Conservation (phyloP, 2,797 vertebrate genomes). For the Crenichthys baileyi region DNA sequence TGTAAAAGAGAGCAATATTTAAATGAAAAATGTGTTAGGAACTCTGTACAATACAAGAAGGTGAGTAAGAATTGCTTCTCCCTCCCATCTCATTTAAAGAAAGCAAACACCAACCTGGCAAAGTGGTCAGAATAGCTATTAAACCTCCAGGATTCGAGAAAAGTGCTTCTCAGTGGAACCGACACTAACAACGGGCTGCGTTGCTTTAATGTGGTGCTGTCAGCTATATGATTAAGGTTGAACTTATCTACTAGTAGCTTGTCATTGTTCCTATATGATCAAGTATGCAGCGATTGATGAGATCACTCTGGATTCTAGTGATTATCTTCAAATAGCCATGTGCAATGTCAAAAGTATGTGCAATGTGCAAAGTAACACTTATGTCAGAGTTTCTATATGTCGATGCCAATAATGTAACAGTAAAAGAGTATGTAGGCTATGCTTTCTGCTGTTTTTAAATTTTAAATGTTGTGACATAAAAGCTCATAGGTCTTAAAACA, state of each 20-base stretch:
- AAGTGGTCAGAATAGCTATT: not conserved
- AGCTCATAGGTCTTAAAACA: not conserved
- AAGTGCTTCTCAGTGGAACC: not conserved
- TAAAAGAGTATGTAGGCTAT: not conserved
- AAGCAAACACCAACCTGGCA: not conserved
- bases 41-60: not conserved
- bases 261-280: slow-evolving; percentile 3
- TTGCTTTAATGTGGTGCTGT: slow-evolving; percentile 5
- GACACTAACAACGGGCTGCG: not conserved
- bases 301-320: slow-evolving; percentile 1
- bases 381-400: not conserved
- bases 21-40: not conserved
- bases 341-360: not conserved
- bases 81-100: not conserved
- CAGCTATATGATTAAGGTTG: slow-evolving; percentile 10
- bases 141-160: not conserved
- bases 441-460: not conserved
- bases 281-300: not conserved
- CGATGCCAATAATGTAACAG: not conserved
- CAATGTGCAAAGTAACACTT: not conserved
- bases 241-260: slow-evolving; percentile 9
- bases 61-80: not conserved
- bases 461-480: not conserved
- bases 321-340: slow-evolving; percentile 7
- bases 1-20: not conserved